phyloP scores from a whole-genome alignment of 2,113 vertebrate genomes.

The Pygoscelis antarcticus region DNA sequence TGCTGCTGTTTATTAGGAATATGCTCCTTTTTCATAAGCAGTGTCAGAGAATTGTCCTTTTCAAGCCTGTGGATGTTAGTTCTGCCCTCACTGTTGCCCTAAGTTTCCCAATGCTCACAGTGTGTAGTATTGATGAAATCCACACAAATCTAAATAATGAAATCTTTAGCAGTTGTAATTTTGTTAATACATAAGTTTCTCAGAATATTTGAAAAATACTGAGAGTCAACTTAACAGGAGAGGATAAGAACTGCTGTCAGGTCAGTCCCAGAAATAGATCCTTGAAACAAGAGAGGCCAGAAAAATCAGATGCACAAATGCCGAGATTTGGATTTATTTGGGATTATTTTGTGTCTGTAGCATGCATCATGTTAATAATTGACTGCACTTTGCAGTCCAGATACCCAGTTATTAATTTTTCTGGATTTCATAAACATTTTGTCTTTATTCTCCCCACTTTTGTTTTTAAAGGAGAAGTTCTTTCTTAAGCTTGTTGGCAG shows the following conservation, averaged over 20 bases:
- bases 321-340: not conserved
- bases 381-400: not conserved
- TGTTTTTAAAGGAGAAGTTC: not conserved
- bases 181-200: not conserved
- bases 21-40: not conserved
- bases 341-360: not conserved
- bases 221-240: not conserved
- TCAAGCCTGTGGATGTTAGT: not conserved
- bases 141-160: not conserved
- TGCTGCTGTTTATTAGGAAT: not conserved
- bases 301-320: not conserved
- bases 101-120: not conserved
- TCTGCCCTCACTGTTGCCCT: not conserved
- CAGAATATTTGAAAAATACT: not conserved
- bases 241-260: not conserved
- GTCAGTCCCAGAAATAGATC: not conserved
- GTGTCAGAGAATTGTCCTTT: not conserved
- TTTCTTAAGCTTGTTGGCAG: not conserved
- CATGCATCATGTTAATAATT: not conserved
- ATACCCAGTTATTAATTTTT: not conserved
- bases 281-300: not conserved
- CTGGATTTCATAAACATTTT: not conserved
- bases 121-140: not conserved
- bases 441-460: not conserved
- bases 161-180: not conserved